Conservation (phyloP, 2,113 vertebrate species). For the Bubo blakistoni region DNA sequence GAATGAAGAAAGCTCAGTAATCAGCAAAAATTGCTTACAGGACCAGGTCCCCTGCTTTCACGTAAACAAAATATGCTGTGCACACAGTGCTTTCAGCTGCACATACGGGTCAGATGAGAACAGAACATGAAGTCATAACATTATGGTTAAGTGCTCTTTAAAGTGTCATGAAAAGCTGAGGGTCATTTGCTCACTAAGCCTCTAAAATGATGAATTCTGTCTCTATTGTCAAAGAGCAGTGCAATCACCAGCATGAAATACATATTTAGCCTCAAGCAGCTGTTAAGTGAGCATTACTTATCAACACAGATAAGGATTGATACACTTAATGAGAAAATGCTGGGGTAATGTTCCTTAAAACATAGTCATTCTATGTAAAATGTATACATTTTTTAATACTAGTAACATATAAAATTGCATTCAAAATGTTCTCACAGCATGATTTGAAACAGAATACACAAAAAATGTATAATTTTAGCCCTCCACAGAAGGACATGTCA, state of each 20-base stretch:
- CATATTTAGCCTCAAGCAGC: conserved; percentile 61
- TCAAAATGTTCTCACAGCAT: neutral
- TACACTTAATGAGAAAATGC: neutral
- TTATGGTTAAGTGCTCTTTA: conserved; percentile 8
- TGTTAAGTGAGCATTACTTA: neutral
- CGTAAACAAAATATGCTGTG: neutral
- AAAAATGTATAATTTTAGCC: neutral
- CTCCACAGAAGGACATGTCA: neutral
- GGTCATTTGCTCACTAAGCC: conserved; percentile 18
- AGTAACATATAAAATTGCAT: neutral
- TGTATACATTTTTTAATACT: neutral
- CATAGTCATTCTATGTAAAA: neutral
- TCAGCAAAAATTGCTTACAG: neutral
- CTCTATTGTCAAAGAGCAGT: neutral
- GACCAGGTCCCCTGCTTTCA: neutral
- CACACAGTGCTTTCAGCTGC: neutral
- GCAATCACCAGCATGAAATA: neutral
- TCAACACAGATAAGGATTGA: neutral
- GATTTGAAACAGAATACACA: neutral
- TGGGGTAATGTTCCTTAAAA: neutral
- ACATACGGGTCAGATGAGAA: neutral
- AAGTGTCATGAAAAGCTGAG: conserved; percentile 21
- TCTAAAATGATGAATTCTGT: neutral
- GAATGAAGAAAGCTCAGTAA: neutral
- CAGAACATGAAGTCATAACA: neutral